phyloP scores from a whole-genome alignment of 1,140 invertebrate genomes.

The Drosophila mayri region DNA sequence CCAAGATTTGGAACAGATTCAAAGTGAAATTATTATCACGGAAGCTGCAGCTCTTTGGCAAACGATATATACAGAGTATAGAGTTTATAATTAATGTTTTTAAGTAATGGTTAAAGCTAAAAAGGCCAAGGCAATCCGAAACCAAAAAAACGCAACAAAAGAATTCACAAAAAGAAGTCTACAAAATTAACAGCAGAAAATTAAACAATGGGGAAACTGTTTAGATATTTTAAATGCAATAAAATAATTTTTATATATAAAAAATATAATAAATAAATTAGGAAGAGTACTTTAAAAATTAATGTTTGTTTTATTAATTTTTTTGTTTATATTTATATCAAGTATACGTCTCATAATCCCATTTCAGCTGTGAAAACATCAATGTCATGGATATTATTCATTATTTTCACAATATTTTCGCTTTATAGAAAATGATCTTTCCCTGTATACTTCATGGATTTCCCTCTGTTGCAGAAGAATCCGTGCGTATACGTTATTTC shows the following conservation, averaged over 20 bases:
- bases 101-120: not conserved
- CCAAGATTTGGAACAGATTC: constrained; percentile 28
- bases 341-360: too few species aligned
- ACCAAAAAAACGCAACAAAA: not conserved
- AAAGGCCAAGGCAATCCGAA: not conserved
- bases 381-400: not conserved
- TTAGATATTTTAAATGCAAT: not conserved
- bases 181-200: not conserved
- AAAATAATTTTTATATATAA: not conserved
- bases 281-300: not conserved
- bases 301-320: too few species aligned
- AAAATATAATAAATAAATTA: not conserved
- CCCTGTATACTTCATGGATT: not conserved
- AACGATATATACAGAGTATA: too few species aligned
- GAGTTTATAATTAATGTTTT: too few species aligned
- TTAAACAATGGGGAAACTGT: not conserved
- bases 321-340: too few species aligned
- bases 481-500: constrained; percentile 23
- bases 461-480: not conserved
- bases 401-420: not conserved
- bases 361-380: too few species aligned
- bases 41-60: constrained; percentile 6
- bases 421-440: not conserved
- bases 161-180: not conserved
- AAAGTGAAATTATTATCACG: constrained; percentile 5